Conservation (phyloP, 2,113 vertebrate species). For the Nycticebus coucang region DNA sequence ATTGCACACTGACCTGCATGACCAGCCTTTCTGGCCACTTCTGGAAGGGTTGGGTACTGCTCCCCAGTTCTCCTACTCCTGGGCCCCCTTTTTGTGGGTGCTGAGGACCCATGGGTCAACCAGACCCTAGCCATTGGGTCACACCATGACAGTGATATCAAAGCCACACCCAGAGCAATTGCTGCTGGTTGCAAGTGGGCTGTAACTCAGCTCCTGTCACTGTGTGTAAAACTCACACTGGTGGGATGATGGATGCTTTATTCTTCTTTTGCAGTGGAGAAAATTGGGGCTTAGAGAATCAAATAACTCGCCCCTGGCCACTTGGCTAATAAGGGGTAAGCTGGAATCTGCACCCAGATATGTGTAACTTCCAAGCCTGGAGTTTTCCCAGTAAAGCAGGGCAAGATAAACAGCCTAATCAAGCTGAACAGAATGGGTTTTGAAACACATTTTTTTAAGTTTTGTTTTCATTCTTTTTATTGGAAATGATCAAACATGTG, state of each 20-base stretch:
- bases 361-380: background rate
- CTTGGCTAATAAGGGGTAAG: background rate
- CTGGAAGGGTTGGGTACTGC: fast-evolving
- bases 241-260: background rate
- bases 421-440: background rate
- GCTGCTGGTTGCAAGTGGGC: fast-evolving
- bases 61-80: background rate
- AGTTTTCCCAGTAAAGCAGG: background rate
- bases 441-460: background rate
- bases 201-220: fast-evolving
- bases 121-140: background rate
- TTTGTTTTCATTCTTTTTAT: background rate
- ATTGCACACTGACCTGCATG: fast-evolving
- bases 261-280: background rate
- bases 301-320: background rate
- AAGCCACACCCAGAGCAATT: no score
- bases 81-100: fast-evolving
- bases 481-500: background rate
- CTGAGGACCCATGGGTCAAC: fast-evolving
- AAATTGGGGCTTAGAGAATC: background rate
- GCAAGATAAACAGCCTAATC: background rate
- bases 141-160: fast-evolving
- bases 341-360: background rate
- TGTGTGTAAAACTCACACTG: fast-evolving
- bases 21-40: fast-evolving